These are phyloP conservation scores for Chrysomela aeneicollis DNA, from an alignment of 2,888 invertebrate genomes.

Conservation along the genomic window DNA sequence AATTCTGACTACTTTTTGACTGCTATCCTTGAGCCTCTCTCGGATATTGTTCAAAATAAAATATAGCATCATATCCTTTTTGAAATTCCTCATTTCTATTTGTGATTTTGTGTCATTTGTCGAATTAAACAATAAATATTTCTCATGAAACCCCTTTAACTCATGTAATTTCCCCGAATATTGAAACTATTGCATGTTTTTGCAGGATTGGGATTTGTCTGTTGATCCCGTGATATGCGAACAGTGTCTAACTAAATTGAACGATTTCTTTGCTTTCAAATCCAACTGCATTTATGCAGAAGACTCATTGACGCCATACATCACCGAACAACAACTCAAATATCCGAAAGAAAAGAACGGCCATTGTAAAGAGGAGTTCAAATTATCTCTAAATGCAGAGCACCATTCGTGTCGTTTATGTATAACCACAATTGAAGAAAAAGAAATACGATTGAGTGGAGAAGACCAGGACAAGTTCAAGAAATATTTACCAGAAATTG, in stretches of 20 bases:
- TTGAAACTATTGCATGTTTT: too few relatives aligned
- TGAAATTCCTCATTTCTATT: too few relatives aligned
- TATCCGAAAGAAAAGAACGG: not conserved
- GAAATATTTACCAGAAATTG: conserved; percentile 11
- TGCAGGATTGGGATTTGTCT: conserved; percentile 7
- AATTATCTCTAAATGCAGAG: not conserved
- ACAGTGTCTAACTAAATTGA: not conserved
- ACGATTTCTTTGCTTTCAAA: conserved; percentile 12
- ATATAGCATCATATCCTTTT: too few relatives aligned
- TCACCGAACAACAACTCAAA: not conserved
- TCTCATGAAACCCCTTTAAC: too few relatives aligned
- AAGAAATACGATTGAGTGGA: not conserved
- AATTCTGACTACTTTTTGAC: too few relatives aligned
- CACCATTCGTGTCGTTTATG: conserved; percentile 14
- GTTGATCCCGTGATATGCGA: conserved; percentile 5
- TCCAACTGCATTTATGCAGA: conserved; percentile 14
- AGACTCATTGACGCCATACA: conserved; percentile 15
- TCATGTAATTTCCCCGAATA: too few relatives aligned
- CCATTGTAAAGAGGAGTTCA: too few relatives aligned
- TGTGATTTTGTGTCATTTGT: too few relatives aligned
- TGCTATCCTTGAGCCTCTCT: too few relatives aligned
- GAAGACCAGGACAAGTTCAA: conserved; percentile 1
- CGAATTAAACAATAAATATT: too few relatives aligned
- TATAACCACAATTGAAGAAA: not conserved
- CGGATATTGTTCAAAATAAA: too few relatives aligned